Base-by-base conservation (phyloP, 2,888 invertebrate genomes). In the Isoperla grammatica region DNA sequence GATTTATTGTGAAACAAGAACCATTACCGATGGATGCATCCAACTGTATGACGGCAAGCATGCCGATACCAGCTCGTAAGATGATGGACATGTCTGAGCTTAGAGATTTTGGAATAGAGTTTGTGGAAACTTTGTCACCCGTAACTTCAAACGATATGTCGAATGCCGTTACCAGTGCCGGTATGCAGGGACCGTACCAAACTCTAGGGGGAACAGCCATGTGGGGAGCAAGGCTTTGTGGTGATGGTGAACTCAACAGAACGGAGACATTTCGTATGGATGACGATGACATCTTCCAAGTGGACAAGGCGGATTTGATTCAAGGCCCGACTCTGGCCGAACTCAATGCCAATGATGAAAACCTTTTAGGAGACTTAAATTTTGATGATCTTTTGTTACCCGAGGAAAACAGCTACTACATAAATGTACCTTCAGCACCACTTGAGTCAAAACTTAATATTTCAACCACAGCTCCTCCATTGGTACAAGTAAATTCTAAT, bases 321-420 rank as follows among this genome's bases (percentile, higher is more conserved):
- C 85, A 90, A 73, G 84, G 88, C 2, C 88, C 91, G 0, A 91
- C 91, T 63, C 78, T 94, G 58, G 90, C 90, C 0, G 92, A 93
- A 72, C 75, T 94, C 56, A 90, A 90, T 75, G 87, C 88, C 15
- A 90, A 90, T 68, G 90, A 90, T 65, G 91, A 92, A 66, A 87
- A 86, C 37, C 79, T 92, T 45, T 73, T 90, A 59, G 90, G 88
- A 70, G 91, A 91, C 74, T 80, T 93, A 65, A 92, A 88, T 74
- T 90, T 93, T 73, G 92, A 92, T 72, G 92, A 92, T 73, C 76
- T 93, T 49, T 75, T 88, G 15, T 73, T 89, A 66, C 88, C 89
- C 1, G 86, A 86, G 68, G 88, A 88, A 69, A 60, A 56, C 53
- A 79, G 78, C 20, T 82, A 79, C 67, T 79, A 78, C 67, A 74